These are phyloP conservation scores for Caiman crocodilus DNA, from an alignment of 2,797 vertebrate species.

Conservation along the genomic window DNA sequence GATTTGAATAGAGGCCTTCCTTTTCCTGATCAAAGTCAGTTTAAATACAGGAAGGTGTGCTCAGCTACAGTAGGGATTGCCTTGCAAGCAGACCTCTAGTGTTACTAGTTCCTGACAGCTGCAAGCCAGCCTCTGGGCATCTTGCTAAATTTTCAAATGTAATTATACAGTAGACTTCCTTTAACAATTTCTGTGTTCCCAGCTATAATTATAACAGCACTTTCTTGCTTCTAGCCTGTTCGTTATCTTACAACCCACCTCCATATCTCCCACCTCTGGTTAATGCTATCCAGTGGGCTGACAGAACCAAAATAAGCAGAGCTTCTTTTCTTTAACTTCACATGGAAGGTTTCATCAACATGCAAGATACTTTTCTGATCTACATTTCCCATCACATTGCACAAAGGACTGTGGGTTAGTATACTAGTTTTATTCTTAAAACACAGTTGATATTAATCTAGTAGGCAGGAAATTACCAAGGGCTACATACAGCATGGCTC, in stretches of 20 bases:
- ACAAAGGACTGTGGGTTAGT: not conserved
- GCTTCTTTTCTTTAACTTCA: constrained; percentile 25
- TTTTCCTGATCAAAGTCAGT: constrained; percentile 40
- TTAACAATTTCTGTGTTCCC: constrained; percentile 83
- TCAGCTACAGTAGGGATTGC: constrained; percentile 61
- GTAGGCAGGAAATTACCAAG: not conserved
- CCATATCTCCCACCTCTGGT: constrained; percentile 77
- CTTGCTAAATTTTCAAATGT: constrained; percentile 85
- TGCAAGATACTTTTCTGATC: constrained; percentile 24
- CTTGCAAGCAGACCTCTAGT: constrained; percentile 73
- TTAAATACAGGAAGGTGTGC: constrained; percentile 47
- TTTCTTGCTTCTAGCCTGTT: constrained; percentile 81
- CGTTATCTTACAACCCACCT: constrained; percentile 78
- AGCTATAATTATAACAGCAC: constrained; percentile 82
- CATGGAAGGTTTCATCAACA: constrained; percentile 27
- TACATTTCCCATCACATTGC: not conserved
- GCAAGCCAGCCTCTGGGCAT: constrained; percentile 85
- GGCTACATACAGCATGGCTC: not conserved
- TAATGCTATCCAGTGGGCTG: constrained; percentile 67
- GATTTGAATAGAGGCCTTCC: constrained; percentile 36
- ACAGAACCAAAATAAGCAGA: constrained; percentile 62
- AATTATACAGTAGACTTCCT: constrained; percentile 87
- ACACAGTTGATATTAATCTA: not conserved
- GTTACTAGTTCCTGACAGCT: constrained; percentile 83
- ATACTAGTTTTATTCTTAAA: not conserved